phyloP scores from a whole-genome alignment of 1,140 invertebrate species.

The Melipona quadrifasciata region DNA sequence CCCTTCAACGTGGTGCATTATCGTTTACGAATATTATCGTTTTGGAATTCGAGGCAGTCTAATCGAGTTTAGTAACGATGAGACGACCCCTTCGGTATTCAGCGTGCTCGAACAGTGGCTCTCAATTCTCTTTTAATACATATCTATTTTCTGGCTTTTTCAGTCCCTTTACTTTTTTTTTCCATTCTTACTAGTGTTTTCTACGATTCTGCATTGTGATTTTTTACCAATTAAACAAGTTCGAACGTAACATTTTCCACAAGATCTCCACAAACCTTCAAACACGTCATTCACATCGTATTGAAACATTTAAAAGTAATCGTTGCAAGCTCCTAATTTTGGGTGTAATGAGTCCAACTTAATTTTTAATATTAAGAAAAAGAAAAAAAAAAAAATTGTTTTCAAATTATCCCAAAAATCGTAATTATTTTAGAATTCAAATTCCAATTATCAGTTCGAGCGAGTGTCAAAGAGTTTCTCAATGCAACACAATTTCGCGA shows the following conservation, averaged over 20 bases:
- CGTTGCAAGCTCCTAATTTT: too few relatives aligned
- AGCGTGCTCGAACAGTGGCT: neutral
- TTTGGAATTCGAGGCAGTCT: slow-evolving; percentile 23
- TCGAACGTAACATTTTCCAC: too few relatives aligned
- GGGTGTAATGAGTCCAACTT: too few relatives aligned
- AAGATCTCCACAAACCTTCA: too few relatives aligned
- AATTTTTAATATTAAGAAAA: too few relatives aligned
- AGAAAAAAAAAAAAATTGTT: too few relatives aligned
- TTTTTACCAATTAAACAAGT: too few relatives aligned
- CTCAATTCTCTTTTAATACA: neutral
- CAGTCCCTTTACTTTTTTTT: neutral
- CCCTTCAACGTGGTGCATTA: neutral
- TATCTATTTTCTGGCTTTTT: neutral
- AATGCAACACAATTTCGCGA: neutral
- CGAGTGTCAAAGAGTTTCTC: neutral
- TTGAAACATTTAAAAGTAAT: too few relatives aligned
- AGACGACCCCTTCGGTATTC: slow-evolving; percentile 11
- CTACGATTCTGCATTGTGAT: too few relatives aligned
- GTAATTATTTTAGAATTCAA: neutral
- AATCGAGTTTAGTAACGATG: slow-evolving; percentile 19
- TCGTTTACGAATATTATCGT: neutral
- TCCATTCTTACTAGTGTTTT: too few relatives aligned
- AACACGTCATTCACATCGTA: too few relatives aligned
- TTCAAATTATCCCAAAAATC: neutral
- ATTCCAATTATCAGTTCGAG: neutral